Percentiles rank a stretch among this genome's conserved stretches.
phyloP scores from a whole-genome alignment of 2,797 vertebrate genomes.

The Brachyalestes nurse region DNA sequence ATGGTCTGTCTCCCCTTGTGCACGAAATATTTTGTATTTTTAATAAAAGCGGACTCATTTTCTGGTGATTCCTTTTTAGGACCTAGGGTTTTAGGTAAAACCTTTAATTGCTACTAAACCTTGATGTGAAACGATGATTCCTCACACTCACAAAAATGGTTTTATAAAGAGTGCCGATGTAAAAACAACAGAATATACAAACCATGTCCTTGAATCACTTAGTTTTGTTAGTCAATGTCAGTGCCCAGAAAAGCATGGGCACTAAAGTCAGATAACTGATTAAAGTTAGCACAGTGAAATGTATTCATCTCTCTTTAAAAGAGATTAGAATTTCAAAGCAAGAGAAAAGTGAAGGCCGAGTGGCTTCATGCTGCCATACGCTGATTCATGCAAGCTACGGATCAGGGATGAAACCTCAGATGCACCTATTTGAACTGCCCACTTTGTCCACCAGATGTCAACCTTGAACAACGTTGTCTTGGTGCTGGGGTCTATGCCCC shows the following conservation, averaged over 20 bases:
- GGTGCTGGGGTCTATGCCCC: slow-evolving; percentile 22
- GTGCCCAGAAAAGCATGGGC: neutral
- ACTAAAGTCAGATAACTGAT: neutral
- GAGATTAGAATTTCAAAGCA: neutral
- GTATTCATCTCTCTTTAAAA: neutral
- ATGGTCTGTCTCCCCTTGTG: neutral
- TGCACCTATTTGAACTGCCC: slow-evolving; percentile 18
- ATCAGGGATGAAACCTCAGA: neutral
- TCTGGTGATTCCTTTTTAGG: neutral
- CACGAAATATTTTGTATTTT: neutral
- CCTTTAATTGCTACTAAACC: neutral
- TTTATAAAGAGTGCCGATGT: too few relatives aligned
- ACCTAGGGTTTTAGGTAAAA: neutral
- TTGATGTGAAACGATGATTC: neutral
- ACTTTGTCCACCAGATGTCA: slow-evolving; percentile 62
- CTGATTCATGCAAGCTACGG: neutral
- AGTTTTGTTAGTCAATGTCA: neutral
- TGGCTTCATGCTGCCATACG: neutral
- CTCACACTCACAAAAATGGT: too few relatives aligned
- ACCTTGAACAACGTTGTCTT: slow-evolving; percentile 47
- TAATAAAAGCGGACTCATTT: neutral
- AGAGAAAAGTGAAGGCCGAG: neutral
- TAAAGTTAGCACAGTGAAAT: neutral
- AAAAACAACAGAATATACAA: neutral
- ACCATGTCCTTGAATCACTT: neutral